Conservation (phyloP, 2,113 vertebrate species). For the Phylloscopus trochilus region DNA sequence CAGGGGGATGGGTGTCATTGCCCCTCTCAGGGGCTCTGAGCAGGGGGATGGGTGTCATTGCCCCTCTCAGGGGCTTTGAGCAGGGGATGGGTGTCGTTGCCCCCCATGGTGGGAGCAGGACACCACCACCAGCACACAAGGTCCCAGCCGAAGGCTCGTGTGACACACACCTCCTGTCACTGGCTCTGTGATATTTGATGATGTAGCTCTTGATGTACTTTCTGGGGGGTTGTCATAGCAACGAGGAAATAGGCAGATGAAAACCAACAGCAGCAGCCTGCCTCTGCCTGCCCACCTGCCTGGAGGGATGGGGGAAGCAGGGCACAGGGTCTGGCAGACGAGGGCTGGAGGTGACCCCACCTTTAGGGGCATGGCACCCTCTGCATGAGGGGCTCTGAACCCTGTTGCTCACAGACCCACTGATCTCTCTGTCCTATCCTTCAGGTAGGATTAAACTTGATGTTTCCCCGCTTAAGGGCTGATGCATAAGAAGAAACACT, state of each 20-base stretch:
- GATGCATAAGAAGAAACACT: background rate
- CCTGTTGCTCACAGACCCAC: background rate
- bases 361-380: background rate
- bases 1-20: background rate
- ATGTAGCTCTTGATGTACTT: background rate
- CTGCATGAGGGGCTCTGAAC: background rate
- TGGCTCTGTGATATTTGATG: background rate
- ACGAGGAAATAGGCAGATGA: background rate
- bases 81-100: background rate
- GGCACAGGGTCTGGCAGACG: background rate
- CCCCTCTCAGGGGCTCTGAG: background rate
- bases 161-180: background rate
- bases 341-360: background rate
- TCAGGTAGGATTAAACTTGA: background rate
- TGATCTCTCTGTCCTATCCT: background rate
- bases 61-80: background rate
- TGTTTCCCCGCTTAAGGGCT: background rate
- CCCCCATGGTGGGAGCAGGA: accelerated
- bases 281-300: background rate
- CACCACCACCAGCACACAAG: accelerated
- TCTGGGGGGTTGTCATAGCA: slow-evolving; percentile 11
- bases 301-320: accelerated
- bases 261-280: background rate
- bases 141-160: background rate
- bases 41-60: too few relatives aligned